These are phyloP conservation scores for Sarcophaga carnaria DNA, from an alignment of 2,888 invertebrate genomes.

Conservation along the genomic window DNA sequence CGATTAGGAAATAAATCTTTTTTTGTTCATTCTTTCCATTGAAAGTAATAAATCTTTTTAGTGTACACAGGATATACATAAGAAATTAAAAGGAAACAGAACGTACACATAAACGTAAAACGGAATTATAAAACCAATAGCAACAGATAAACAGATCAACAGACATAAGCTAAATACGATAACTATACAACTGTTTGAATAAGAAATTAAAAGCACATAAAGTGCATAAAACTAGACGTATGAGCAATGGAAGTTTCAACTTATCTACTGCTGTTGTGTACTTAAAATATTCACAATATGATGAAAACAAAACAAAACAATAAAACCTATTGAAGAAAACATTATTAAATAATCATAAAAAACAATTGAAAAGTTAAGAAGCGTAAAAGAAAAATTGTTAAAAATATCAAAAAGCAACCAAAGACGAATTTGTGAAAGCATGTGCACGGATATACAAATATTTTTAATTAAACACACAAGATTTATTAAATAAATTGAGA, in stretches of 20 bases:
- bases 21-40: not conserved
- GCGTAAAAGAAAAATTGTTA: slow-evolving; percentile 8
- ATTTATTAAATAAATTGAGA: too few species aligned
- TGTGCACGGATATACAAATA: not conserved
- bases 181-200: not conserved
- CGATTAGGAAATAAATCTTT: too few species aligned
- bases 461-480: too few species aligned
- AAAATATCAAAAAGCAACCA: slow-evolving; percentile 6
- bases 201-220: slow-evolving; percentile 9
- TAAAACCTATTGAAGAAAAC: slow-evolving; percentile 31
- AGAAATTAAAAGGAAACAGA: slow-evolving; percentile 76
- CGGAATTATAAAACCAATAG: slow-evolving; percentile 73
- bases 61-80: slow-evolving; percentile 58
- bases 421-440: not conserved
- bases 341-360: not conserved
- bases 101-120: slow-evolving; percentile 72
- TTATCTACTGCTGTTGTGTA: slow-evolving; percentile 32
- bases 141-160: slow-evolving; percentile 70
- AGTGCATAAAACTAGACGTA: slow-evolving; percentile 59
- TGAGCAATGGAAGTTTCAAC: slow-evolving; percentile 70
- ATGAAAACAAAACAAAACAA: slow-evolving; percentile 65
- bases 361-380: slow-evolving; percentile 28
- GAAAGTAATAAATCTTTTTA: slow-evolving; percentile 40
- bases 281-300: slow-evolving; percentile 69
- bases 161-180: slow-evolving; percentile 9